Conservation (phyloP, 2,113 vertebrate genomes). For the Solenodon paradoxus region DNA sequence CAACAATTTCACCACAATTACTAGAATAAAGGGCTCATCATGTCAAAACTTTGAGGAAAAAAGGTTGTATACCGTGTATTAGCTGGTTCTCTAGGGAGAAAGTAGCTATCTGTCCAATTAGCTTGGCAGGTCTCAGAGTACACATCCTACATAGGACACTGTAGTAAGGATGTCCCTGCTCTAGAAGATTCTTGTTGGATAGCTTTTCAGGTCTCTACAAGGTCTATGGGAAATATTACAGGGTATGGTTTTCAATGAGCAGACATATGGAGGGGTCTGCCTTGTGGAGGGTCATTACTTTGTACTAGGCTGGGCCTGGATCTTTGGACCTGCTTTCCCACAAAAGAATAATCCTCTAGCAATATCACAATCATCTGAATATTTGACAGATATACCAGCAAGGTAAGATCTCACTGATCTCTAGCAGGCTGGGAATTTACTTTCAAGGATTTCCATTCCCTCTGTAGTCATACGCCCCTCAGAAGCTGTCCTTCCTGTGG, state of each 20-base stretch:
- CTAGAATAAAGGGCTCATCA: background rate
- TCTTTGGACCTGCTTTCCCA: background rate
- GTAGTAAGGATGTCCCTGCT: background rate
- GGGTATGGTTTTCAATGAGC: background rate
- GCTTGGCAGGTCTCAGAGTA: conserved; percentile 6
- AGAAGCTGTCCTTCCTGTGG: background rate
- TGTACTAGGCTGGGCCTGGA: background rate
- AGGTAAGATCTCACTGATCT: background rate
- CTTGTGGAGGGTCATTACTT: background rate
- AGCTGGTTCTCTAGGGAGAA: background rate
- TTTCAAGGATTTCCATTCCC: background rate
- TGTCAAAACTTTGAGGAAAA: background rate
- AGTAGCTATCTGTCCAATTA: background rate
- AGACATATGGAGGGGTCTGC: background rate
- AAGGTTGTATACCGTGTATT: background rate
- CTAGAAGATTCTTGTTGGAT: background rate
- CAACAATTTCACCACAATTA: background rate
- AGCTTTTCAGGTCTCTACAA: background rate
- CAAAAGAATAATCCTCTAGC: background rate
- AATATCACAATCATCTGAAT: background rate
- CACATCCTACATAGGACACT: background rate
- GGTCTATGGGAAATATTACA: background rate
- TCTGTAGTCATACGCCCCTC: background rate
- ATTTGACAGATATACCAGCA: background rate
- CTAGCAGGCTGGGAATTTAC: background rate